These are phyloP conservation scores for Drosophila quinaria DNA, from an alignment of 2,888 invertebrate species.

Conservation along the genomic window DNA sequence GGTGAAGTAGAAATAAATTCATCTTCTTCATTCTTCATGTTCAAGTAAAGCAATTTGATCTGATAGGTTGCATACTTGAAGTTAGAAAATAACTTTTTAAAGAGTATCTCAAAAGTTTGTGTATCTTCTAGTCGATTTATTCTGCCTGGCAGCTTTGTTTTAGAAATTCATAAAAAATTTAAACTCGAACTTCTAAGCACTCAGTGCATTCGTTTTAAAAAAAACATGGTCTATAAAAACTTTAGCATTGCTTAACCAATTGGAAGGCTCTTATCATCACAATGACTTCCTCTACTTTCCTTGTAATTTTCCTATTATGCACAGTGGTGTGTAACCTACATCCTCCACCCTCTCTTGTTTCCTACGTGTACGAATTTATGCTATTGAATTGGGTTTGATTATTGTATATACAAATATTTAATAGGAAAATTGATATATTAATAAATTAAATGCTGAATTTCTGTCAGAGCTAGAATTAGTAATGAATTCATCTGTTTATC, in stretches of 20 bases:
- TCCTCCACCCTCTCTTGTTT: neutral
- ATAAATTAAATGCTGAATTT: neutral
- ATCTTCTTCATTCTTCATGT: neutral
- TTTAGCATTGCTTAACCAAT: neutral
- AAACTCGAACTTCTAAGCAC: neutral
- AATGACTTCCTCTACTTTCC: neutral
- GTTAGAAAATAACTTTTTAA: neutral
- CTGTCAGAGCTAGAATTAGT: neutral
- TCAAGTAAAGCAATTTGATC: neutral
- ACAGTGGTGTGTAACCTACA: neutral
- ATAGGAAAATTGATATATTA: neutral
- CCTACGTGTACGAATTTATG: neutral
- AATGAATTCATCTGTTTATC: too few species aligned
- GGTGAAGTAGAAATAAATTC: neutral
- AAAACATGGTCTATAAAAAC: neutral
- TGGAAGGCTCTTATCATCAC: neutral
- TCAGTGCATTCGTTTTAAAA: neutral
- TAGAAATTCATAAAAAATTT: neutral
- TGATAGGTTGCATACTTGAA: neutral
- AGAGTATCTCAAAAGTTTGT: too few species aligned
- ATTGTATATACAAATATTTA: too few species aligned
- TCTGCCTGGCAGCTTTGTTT: neutral
- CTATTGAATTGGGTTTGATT: neutral
- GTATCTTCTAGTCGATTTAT: neutral
- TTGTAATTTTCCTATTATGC: neutral